Base-by-base conservation (phyloP, 2,888 invertebrate genomes). In the Augochlorella aurata region DNA sequence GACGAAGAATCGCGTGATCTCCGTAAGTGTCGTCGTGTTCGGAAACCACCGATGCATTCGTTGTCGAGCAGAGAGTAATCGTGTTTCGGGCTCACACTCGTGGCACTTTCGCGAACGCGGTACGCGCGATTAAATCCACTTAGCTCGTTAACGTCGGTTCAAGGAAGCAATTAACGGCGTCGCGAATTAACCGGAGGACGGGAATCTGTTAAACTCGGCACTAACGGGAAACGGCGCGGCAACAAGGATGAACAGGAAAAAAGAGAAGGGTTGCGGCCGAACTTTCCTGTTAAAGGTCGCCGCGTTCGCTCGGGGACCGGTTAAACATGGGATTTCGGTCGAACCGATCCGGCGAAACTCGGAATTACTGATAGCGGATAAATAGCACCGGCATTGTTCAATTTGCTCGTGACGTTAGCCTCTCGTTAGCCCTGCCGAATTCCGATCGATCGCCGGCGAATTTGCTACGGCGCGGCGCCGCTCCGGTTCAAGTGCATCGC, bases 291-390 rank as follows among this genome's bases (percentile, higher is more conserved):
- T 52, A 58, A 29, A 70, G 47, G 76, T 72, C 50, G 47, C 21
- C 45, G 67, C 45, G 52, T 21, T 58, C 68, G 58, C 50, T 47
- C 47, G 38, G 67, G 38, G 38, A 38, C 38, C 38, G 38, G 54
- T 73, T 58, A 58, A 73, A 77, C 80, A 58, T 58, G 69, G 47
- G 47, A 63, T 65, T 58, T 73, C 49, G 49, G 18, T 61, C 73
- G 54, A 73, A 76, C 71, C 24, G 66, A 78, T 66, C 63, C 71
- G 61, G 71, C 67, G 79, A 79, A 75, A 79, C 74, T 29, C 38
- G 71, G 79, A 72, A 75, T 81, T 71, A 38, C 74, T 75, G 70
- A 81, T 79, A 63, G 74, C 71, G 67, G 61, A 81, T 81, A 81
- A 81, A 81, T 81, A 77, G 74, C 69, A 49, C 45, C 72, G 61